Percentiles rank a stretch among this genome's conserved stretches.
Conservation (phyloP, 2,113 vertebrate genomes). For the Elanoides forficatus region DNA sequence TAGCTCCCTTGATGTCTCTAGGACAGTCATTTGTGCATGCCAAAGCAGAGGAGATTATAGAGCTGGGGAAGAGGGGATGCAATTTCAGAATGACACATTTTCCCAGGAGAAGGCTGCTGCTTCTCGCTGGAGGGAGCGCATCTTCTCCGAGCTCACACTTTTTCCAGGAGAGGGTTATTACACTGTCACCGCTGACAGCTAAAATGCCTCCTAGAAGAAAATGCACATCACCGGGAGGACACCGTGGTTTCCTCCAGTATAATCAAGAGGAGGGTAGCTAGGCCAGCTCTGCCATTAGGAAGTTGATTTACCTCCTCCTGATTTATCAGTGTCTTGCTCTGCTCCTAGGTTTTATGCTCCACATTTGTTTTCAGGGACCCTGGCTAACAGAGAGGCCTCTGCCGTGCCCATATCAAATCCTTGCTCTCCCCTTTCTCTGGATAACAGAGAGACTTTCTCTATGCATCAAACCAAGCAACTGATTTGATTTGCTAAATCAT, state of each 20-base stretch:
- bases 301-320: not conserved
- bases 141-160: not conserved
- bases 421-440: not conserved
- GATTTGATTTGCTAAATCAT: not conserved
- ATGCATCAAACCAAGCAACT: not conserved
- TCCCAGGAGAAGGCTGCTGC: not conserved
- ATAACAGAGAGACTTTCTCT: not conserved
- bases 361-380: not conserved
- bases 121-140: not conserved
- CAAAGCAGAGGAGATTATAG: not conserved
- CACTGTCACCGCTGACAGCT: not conserved
- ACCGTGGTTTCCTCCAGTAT: not conserved
- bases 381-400: not conserved
- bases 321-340: not conserved
- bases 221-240: not conserved
- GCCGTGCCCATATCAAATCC: not conserved
- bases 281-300: not conserved
- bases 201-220: not conserved
- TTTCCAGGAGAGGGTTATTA: not conserved
- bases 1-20: not conserved
- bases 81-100: not conserved
- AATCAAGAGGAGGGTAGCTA: not conserved
- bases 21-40: not conserved
- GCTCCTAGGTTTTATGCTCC: not conserved
- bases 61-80: not conserved